Evolutionary conservation across 2,888 invertebrate species (phyloP).

Genomic region (Aspidiotus destructor): DNA sequence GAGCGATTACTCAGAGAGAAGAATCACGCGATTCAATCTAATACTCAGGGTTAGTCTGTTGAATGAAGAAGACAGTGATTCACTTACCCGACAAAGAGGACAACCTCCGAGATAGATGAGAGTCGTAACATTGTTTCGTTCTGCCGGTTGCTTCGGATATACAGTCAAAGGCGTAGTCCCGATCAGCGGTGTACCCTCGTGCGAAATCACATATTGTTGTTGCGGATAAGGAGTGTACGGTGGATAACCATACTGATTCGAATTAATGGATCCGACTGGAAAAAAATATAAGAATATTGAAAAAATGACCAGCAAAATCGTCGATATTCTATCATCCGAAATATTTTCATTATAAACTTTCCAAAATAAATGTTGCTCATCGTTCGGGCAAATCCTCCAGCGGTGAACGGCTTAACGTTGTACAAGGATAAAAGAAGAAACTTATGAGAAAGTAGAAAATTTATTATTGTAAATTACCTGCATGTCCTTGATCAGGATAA

Average conservation of each 20-base stretch:
- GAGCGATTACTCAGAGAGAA: not conserved
- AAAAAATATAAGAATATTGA: not conserved
- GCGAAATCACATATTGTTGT: not conserved
- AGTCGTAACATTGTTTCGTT: slow-evolving; percentile 15
- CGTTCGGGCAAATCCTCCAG: no score
- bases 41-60: not conserved
- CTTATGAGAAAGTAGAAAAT: no score
- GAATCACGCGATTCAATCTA: not conserved
- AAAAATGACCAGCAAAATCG: no score
- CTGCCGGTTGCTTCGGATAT: not conserved
- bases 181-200: not conserved
- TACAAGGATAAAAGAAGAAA: no score
- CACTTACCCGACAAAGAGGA: slow-evolving; percentile 31
- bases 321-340: no score
- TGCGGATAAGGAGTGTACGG: not conserved
- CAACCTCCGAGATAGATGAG: slow-evolving; percentile 40
- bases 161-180: not conserved
- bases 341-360: no score
- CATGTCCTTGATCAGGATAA: no score
- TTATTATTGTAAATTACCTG: no score
- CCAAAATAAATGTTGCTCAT: no score
- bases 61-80: not conserved
- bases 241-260: slow-evolving; percentile 11
- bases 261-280: not conserved
- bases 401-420: no score